Evolutionary conservation across 2,797 vertebrate genomes (phyloP).

Genomic region (Ctenopoma kingsleyae): DNA sequence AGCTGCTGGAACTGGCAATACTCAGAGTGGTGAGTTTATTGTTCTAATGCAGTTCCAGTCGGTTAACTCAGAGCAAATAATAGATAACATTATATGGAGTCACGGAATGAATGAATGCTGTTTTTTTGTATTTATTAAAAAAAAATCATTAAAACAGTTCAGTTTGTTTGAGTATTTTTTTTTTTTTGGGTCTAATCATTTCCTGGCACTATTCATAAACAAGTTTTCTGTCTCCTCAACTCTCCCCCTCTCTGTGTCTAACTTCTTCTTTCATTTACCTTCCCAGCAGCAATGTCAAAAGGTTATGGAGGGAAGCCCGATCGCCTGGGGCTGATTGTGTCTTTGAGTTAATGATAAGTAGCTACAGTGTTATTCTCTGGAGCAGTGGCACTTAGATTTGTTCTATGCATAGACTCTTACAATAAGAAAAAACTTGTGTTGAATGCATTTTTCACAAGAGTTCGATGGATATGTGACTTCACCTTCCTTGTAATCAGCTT

Average conservation of each 20-base stretch:
- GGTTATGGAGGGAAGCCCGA: constrained; percentile 75
- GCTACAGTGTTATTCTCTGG: constrained; percentile 75
- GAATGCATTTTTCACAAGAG: no score
- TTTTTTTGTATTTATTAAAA: constrained; percentile 13
- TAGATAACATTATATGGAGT: constrained; percentile 17
- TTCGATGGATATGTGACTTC: background rate
- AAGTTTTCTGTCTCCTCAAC: constrained; percentile 49
- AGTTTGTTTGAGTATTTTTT: constrained; percentile 14
- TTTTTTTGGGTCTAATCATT: constrained; percentile 45
- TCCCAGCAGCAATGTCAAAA: constrained; percentile 83
- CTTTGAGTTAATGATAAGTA: constrained; percentile 84
- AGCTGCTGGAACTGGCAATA: constrained; percentile 36
- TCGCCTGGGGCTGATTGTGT: constrained; percentile 79
- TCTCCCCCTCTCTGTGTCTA: constrained; percentile 42
- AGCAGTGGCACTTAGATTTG: constrained; percentile 57
- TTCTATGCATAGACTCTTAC: constrained; percentile 53
- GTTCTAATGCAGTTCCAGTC: constrained; percentile 40
- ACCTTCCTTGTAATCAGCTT: background rate
- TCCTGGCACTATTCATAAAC: constrained; percentile 58
- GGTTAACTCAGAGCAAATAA: constrained; percentile 40
- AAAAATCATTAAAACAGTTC: constrained; percentile 8
- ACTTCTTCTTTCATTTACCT: constrained; percentile 78
- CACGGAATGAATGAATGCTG: constrained; percentile 19
- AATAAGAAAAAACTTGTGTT: constrained; percentile 10
- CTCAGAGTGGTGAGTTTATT: constrained; percentile 42